Base-by-base conservation (phyloP, 2,888 invertebrate genomes). In the Julus scandinavius region DNA sequence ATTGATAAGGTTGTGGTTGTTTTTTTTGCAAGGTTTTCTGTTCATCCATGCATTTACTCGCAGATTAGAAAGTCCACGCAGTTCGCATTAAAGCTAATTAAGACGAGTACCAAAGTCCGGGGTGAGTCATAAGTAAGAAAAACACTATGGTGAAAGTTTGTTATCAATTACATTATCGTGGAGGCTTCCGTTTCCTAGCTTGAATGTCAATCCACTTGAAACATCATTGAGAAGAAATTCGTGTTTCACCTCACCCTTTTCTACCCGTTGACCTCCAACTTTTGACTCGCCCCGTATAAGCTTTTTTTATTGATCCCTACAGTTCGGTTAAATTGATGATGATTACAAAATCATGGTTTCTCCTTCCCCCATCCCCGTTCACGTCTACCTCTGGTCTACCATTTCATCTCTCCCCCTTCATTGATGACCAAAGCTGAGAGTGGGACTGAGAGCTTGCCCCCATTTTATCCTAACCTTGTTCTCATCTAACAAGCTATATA, bases 311-410 rank as follows among this genome's bases (percentile, higher is more conserved):
- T 58, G 58, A 58, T 58, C 58, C 7, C 3, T 7, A 5, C n/a
- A 29, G n/a, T 58, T 58, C n/a, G 58, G n/a, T 13, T 17, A 58
- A 58, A 58, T 29, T 29, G 29, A 29, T n/a, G 58, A n/a, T 58
- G 58, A 58, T 58, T 17, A n/a, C 58, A 6, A n/a, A 58, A 58
- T 58, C 58, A 58, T 58, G 58, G 58, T n/a, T 29, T 29, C 58
- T 58, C n/a, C n/a, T n/a, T 58, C 58, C 58, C 58, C 58, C 29
- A 29, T 29, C 29, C 29, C 29, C 7, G 5, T 58, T 58, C 58
- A n/a, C n/a, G 58, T 58, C 58, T 58, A 58, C 58, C 58, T 58
- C n/a, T n/a, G 58, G 58, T 58, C 58, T 58, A 58, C 50, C 50
- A 50, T 50, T 13, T 50, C 9, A 7, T 11, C 29, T 29, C 58